Conservation (phyloP, 2,797 vertebrate species). For the Periophthalmus magnuspinnatus region DNA sequence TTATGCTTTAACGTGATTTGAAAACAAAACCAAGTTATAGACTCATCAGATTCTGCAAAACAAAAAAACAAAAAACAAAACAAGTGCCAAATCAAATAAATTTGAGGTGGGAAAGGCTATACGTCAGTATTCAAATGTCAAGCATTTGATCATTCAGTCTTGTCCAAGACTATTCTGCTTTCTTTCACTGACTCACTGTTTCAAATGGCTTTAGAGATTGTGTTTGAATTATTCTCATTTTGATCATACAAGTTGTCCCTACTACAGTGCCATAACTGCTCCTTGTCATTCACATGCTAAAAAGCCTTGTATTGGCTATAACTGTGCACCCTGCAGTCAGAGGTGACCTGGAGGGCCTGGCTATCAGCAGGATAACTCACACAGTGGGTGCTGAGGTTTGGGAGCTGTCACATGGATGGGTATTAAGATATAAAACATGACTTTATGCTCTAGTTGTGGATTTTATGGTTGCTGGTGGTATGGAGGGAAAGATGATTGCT, state of each 20-base stretch:
- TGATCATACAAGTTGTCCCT: neutral
- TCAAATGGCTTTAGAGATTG: neutral
- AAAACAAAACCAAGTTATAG: too few species aligned
- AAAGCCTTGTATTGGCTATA: conserved; percentile 19
- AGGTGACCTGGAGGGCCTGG: conserved; percentile 32
- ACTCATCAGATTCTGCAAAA: too few species aligned
- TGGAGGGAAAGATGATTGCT: conserved; percentile 74
- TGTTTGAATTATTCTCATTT: neutral
- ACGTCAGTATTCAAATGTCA: too few species aligned
- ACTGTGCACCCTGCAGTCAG: conserved; percentile 14
- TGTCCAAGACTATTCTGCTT: neutral
- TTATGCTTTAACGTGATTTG: too few species aligned
- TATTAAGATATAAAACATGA: conserved; percentile 78
- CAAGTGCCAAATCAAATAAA: too few species aligned
- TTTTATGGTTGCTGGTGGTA: conserved; percentile 75
- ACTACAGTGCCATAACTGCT: neutral
- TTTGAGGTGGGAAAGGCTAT: too few species aligned
- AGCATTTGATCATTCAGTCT: too few species aligned
- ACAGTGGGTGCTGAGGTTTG: conserved; percentile 55
- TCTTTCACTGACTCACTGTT: neutral
- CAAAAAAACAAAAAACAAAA: too few species aligned
- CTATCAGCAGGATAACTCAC: conserved; percentile 47
- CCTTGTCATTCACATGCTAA: neutral
- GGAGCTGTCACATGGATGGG: conserved; percentile 69
- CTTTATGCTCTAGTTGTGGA: conserved; percentile 70